phyloP scores from a whole-genome alignment of 2,797 vertebrate genomes.

The Ptychobarbus kaznakovi region DNA sequence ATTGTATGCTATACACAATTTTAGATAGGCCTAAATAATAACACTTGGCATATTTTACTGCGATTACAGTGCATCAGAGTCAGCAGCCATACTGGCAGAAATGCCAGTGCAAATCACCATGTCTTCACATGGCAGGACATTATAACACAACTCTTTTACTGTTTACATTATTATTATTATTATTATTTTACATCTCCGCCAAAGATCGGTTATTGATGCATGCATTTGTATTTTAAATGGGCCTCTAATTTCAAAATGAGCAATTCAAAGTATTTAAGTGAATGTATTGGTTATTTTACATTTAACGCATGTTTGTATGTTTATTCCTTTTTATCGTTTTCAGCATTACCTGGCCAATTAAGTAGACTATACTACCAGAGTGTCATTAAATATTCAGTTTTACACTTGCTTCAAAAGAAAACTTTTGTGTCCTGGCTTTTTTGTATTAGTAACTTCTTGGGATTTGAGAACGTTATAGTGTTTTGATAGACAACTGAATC shows the following conservation, averaged over 20 bases:
- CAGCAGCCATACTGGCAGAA: slow-evolving; percentile 47
- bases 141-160: slow-evolving; percentile 57
- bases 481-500: not conserved
- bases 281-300: slow-evolving; percentile 81
- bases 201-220: slow-evolving; percentile 81
- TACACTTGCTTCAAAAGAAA: slow-evolving; percentile 53
- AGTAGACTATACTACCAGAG: slow-evolving; percentile 25
- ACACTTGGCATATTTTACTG: not conserved
- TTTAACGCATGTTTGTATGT: slow-evolving; percentile 77
- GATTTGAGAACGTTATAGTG: not conserved
- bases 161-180: slow-evolving; percentile 65
- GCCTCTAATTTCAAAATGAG: slow-evolving; percentile 63
- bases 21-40: slow-evolving; percentile 36
- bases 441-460: not conserved
- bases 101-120: slow-evolving; percentile 37
- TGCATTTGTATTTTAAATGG: slow-evolving; percentile 78
- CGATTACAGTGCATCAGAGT: slow-evolving; percentile 30
- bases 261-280: slow-evolving; percentile 78
- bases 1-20: slow-evolving; percentile 65
- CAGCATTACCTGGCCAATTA: slow-evolving; percentile 41
- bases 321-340: slow-evolving; percentile 69
- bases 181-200: slow-evolving; percentile 73
- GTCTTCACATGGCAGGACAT: slow-evolving; percentile 57
- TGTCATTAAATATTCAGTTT: slow-evolving; percentile 58
- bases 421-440: slow-evolving; percentile 41